Evolutionary conservation across 2,888 invertebrate species (phyloP).

Genomic region (Harpagoxenus sublaevis): DNA sequence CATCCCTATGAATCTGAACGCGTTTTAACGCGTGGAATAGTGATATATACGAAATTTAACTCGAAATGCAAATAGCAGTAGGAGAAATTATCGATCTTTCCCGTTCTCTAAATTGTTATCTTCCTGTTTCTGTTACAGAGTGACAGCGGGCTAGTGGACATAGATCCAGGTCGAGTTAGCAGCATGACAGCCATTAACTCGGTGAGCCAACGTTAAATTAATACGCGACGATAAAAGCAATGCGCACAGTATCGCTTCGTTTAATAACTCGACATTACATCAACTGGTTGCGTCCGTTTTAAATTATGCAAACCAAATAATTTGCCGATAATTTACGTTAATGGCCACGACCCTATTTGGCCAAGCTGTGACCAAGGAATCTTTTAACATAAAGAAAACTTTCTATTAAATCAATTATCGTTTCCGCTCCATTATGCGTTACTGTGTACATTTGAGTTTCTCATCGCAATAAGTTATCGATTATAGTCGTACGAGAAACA

Average conservation of each 20-base stretch:
- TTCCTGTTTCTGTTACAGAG: constrained; percentile 83
- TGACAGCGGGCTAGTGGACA: constrained; percentile 86
- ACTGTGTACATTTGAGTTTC: not conserved
- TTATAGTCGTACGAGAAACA: constrained; percentile 40
- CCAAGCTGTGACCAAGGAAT: not conserved
- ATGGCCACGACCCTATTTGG: constrained; percentile 6
- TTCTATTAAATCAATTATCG: not conserved
- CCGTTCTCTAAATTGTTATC: constrained; percentile 49
- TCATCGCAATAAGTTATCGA: not conserved
- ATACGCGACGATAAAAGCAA: constrained; percentile 64
- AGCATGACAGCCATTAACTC: constrained; percentile 87
- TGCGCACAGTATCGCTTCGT: constrained; percentile 44
- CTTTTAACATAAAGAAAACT: not conserved
- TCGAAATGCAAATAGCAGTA: not conserved
- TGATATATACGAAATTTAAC: not conserved
- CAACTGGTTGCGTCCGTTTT: constrained; percentile 25
- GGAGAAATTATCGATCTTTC: constrained; percentile 34
- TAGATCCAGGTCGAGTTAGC: constrained; percentile 85
- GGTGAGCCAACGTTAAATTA: constrained; percentile 78
- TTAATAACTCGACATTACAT: constrained; percentile 39
- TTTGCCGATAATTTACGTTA: constrained; percentile 32
- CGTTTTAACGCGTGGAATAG: not conserved
- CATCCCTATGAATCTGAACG: not conserved
- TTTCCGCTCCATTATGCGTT: not conserved
- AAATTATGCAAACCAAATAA: constrained; percentile 42